Percentiles rank a stretch among this genome's conserved stretches.
These are phyloP conservation scores for Dendroctonus ponderosae DNA, from an alignment of 1,140 invertebrate genomes.

Conservation along the genomic window DNA sequence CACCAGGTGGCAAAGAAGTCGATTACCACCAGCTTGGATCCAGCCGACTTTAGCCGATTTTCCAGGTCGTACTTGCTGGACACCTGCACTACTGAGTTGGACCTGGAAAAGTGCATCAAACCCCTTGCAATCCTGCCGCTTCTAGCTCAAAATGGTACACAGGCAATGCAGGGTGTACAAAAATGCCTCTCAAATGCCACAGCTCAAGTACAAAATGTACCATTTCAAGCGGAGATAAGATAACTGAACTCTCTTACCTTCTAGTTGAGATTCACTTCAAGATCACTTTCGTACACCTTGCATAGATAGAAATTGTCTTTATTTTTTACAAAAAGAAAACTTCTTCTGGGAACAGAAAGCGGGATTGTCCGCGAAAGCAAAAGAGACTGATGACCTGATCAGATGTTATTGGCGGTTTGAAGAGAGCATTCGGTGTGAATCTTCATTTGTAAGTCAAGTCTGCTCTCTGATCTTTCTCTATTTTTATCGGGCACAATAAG, in stretches of 20 bases:
- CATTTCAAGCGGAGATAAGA: constrained; percentile 28
- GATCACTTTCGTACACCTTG: constrained; percentile 28
- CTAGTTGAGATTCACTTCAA: not conserved
- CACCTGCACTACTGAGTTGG: constrained; percentile 22
- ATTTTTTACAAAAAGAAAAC: no score
- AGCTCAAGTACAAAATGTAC: constrained; percentile 22
- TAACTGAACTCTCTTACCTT: constrained; percentile 7
- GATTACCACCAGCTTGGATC: constrained; percentile 79
- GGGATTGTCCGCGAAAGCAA: no score
- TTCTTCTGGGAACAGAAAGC: no score
- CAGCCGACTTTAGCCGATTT: constrained; percentile 67
- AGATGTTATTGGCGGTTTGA: no score
- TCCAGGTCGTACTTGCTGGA: constrained; percentile 60
- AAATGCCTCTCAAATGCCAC: constrained; percentile 1
- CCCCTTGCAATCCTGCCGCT: no score
- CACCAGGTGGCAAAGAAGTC: constrained; percentile 81
- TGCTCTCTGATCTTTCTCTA: no score
- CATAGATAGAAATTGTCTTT: no score
- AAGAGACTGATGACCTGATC: no score
- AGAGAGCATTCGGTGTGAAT: no score
- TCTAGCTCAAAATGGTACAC: constrained; percentile 28
- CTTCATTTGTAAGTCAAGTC: no score
- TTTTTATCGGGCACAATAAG: no score
- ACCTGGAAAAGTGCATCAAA: constrained; percentile 18
- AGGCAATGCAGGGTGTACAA: constrained; percentile 22